Percentiles rank a stretch among this genome's conserved stretches.
Evolutionary conservation across 1,140 invertebrate species (phyloP).

Genomic region (Halictus rubicundus): DNA sequence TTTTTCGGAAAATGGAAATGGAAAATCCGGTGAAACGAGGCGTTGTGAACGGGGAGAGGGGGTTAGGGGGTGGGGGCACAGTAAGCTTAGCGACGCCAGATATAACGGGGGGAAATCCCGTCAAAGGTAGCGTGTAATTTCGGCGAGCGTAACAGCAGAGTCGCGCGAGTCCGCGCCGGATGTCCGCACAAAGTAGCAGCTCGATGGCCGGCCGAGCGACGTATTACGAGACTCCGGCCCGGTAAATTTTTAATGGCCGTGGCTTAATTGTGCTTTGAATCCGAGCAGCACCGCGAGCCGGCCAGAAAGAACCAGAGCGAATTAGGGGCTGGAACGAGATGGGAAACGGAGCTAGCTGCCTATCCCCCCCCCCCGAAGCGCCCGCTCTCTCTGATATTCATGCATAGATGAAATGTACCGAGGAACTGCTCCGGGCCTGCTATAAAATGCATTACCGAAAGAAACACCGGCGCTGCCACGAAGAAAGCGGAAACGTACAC

Average conservation of each 20-base stretch:
- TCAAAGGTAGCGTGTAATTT: slow-evolving; percentile 57
- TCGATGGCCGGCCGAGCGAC: slow-evolving; percentile 43
- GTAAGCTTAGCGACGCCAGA: slow-evolving; percentile 13
- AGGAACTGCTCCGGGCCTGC: slow-evolving; percentile 45
- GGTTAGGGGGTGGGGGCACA: slow-evolving; percentile 24
- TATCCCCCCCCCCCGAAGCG: not conserved
- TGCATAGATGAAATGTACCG: slow-evolving; percentile 67
- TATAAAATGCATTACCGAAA: slow-evolving; percentile 67
- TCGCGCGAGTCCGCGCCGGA: not conserved
- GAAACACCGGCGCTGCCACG: slow-evolving; percentile 25
- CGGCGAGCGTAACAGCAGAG: not conserved
- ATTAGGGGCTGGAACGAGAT: slow-evolving; percentile 31
- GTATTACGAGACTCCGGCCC: slow-evolving; percentile 56
- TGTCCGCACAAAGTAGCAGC: slow-evolving; percentile 48
- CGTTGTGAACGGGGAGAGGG: not conserved
- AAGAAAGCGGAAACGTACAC: slow-evolving; percentile 13
- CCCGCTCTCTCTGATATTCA: slow-evolving; percentile 61
- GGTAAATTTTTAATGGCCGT: slow-evolving; percentile 69
- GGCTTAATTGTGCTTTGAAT: slow-evolving; percentile 73
- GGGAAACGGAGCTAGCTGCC: not conserved
- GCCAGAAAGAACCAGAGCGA: slow-evolving; percentile 40
- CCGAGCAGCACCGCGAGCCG: slow-evolving; percentile 45
- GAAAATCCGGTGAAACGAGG: slow-evolving; percentile 16
- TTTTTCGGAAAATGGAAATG: slow-evolving; percentile 9
- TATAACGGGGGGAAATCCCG: slow-evolving; percentile 44